A percentile compares a stretch with the other conserved stretches of the same genome.
Conservation (phyloP, 2,888 invertebrate genomes). For the Eupithecia abbreviata region DNA sequence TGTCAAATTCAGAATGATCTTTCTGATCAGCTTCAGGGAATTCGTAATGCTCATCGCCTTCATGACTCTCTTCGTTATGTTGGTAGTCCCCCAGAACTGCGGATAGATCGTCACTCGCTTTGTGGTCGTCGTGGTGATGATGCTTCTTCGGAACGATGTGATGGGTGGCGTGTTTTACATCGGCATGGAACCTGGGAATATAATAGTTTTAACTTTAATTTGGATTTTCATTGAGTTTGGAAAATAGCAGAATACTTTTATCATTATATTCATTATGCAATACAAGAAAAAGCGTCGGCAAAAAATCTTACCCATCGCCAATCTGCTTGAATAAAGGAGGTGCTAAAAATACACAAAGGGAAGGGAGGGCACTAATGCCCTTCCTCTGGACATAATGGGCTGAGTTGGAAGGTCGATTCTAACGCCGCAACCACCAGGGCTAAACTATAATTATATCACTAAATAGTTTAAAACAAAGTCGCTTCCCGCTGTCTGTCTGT, state of each 20-base stretch:
- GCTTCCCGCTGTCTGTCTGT: no score
- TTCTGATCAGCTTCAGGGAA: slow-evolving; percentile 71
- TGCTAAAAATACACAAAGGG: background rate
- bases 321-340: no score
- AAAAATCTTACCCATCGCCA: no score
- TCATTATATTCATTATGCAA: no score
- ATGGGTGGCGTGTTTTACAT: slow-evolving; percentile 42
- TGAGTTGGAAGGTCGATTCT: background rate
- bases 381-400: background rate
- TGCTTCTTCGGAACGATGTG: slow-evolving; percentile 49
- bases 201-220: background rate
- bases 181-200: slow-evolving; percentile 47
- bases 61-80: slow-evolving; percentile 20
- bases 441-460: background rate
- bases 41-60: slow-evolving; percentile 54
- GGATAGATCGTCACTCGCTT: background rate
- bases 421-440: background rate
- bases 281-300: no score
- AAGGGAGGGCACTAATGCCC: background rate
- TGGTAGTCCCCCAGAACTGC: slow-evolving; percentile 33
- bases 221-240: background rate
- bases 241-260: background rate
- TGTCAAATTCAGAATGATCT: slow-evolving; percentile 16
- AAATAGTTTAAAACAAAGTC: no score
- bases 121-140: slow-evolving; percentile 37